These are phyloP conservation scores for Rachycentron canadum DNA, from an alignment of 2,797 vertebrate genomes.

Conservation along the genomic window DNA sequence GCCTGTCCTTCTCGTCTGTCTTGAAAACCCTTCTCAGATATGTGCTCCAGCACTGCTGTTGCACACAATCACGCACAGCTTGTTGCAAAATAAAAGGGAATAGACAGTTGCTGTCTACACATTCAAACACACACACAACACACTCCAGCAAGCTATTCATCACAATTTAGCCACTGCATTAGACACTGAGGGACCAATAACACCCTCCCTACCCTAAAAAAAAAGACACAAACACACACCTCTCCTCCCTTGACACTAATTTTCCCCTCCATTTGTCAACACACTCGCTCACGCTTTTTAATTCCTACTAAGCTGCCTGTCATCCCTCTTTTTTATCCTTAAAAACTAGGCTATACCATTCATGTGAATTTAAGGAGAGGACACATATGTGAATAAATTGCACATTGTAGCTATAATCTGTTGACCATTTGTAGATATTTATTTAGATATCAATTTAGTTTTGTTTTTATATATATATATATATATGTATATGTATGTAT, in stretches of 20 bases:
- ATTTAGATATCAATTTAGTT: neutral
- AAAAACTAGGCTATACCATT: slow-evolving; percentile 37
- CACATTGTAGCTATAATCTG: neutral
- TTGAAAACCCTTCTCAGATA: slow-evolving; percentile 49
- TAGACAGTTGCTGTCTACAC: slow-evolving; percentile 36
- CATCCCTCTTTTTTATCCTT: slow-evolving; percentile 6
- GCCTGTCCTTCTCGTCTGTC: slow-evolving; percentile 27
- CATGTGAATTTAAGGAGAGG: slow-evolving; percentile 28
- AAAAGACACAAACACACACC: slow-evolving; percentile 13
- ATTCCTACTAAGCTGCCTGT: slow-evolving; percentile 56
- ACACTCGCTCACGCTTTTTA: slow-evolving; percentile 46
- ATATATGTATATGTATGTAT: neutral
- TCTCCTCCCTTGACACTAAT: slow-evolving; percentile 54
- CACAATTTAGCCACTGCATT: slow-evolving; percentile 71
- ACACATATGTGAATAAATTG: slow-evolving; percentile 23
- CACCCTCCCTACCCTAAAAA: slow-evolving; percentile 33
- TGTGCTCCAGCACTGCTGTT: slow-evolving; percentile 15
- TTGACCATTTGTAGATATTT: neutral
- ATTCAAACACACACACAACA: slow-evolving; percentile 21
- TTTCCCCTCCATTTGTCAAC: slow-evolving; percentile 56
- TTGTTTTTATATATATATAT: neutral
- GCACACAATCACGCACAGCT: slow-evolving; percentile 50
- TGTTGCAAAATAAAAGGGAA: slow-evolving; percentile 58
- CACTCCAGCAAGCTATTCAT: slow-evolving; percentile 71
- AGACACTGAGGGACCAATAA: slow-evolving; percentile 67